These are phyloP conservation scores for Dromococcyx pavoninus DNA, from an alignment of 2,797 vertebrate species.

Conservation along the genomic window DNA sequence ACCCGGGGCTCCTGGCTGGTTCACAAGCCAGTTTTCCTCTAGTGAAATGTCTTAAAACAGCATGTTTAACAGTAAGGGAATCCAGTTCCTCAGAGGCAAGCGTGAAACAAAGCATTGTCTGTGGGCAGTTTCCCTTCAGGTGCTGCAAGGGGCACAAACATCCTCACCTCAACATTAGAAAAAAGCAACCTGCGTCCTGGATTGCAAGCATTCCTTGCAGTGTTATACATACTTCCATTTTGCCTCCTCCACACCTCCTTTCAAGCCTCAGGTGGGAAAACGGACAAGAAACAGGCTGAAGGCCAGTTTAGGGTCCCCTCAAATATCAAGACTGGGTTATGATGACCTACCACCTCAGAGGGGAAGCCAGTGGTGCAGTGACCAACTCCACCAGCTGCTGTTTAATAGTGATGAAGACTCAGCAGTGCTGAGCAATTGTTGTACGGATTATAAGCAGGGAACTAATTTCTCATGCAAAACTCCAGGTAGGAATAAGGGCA, in stretches of 20 bases:
- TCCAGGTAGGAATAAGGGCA: background rate
- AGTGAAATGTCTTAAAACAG: background rate
- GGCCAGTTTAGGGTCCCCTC: background rate
- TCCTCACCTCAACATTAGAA: accelerated
- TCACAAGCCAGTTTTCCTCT: background rate
- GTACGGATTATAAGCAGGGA: background rate
- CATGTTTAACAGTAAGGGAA: background rate
- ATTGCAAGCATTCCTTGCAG: background rate
- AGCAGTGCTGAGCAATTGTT: background rate
- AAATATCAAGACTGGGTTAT: too few relatives aligned
- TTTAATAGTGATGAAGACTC: background rate
- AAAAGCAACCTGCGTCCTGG: background rate
- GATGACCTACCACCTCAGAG: background rate
- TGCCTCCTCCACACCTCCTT: background rate
- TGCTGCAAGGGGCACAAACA: background rate
- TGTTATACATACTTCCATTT: background rate
- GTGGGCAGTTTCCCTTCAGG: background rate
- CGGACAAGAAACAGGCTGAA: background rate
- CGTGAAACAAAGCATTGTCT: background rate
- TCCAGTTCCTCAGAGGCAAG: background rate
- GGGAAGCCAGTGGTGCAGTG: background rate
- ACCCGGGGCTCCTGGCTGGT: background rate
- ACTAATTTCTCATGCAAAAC: background rate
- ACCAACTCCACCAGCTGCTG: background rate
- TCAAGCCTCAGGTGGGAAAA: background rate